Evolutionary conservation across 2,113 vertebrate species (phyloP), one percentile per base, ranked within the genome.

Genomic region (Eupsittula cactorum): DNA sequence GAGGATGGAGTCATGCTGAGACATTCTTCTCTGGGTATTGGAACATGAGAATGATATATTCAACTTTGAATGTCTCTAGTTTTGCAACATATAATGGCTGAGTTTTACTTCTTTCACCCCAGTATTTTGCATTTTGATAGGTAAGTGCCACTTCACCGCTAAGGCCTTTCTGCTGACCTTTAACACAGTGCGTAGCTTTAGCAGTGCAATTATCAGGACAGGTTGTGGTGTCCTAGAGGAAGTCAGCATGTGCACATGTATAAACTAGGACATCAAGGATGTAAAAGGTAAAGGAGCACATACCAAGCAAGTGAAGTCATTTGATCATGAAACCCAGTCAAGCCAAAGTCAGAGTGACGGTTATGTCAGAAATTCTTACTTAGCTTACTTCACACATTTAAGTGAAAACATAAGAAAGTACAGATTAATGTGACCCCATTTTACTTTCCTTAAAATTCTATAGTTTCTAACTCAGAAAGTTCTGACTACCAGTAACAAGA

Each of bases 31-130:
- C 95, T 95, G 65, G 91, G 94, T 98, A 97, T 97, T 96, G 97
- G 97, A 97, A 98, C 97, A 97, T 93, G 95, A 97, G 97, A 96
- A 97, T 97, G 97, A 97, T 97, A 95, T 50, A 94, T 95, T 97
- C 13, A 77, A 97, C 97, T 97, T 96, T 97, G 97, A 98, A 97
- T 97, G 97, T 96, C 86, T 95, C 35, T 21, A 95, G 92, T 98
- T 97, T 97, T 96, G 95, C 97, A 95, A 97, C 18, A 2, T 96
- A 97, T 96, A 97, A 98, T 96, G 97, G 97, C 95, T 93, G 96
- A 87, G 95, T 97, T 98, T 97, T 96, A 97, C 94, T 81, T 86
- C 94, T 97, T 95, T 97, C 95, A 96, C 97, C 93, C 96, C 33
- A 19, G 87, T 96, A 95, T 96, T 97, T 95, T 98, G 98, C 92